Conservation (phyloP, 2,113 vertebrate genomes). For the Mesoclemmys tuberculata region DNA sequence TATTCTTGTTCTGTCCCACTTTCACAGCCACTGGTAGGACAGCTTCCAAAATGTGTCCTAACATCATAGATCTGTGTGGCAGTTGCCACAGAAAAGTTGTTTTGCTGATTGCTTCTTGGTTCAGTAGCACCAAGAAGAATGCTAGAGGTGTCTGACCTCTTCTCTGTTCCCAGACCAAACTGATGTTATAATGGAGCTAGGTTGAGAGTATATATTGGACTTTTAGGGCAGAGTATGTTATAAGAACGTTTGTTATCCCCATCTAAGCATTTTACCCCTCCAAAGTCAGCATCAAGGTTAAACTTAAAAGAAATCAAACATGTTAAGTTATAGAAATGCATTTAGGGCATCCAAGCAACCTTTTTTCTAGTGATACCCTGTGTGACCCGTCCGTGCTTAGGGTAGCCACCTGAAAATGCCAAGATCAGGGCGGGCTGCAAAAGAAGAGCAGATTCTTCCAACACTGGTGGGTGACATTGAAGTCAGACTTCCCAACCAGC, state of each 20-base stretch:
- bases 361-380: neutral
- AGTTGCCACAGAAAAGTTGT: neutral
- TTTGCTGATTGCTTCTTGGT: neutral
- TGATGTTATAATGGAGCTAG: neutral
- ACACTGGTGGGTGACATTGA: too few relatives aligned
- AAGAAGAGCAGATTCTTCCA: too few relatives aligned
- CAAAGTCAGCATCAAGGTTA: neutral
- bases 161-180: neutral
- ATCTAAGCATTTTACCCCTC: neutral
- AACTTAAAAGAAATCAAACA: neutral
- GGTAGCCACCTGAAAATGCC: too few relatives aligned
- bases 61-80: neutral
- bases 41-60: neutral
- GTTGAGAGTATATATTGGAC: neutral
- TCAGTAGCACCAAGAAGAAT: neutral
- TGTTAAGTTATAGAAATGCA: conserved; percentile 24
- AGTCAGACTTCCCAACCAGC: too few relatives aligned
- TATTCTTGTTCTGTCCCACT: neutral
- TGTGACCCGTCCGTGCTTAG: too few relatives aligned
- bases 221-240: neutral
- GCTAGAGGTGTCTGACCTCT: neutral
- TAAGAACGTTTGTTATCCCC: neutral
- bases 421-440: too few relatives aligned
- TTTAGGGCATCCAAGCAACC: conserved; percentile 34
- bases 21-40: neutral